phyloP scores from a whole-genome alignment of 2,888 invertebrate species.

The Acleris literana region DNA sequence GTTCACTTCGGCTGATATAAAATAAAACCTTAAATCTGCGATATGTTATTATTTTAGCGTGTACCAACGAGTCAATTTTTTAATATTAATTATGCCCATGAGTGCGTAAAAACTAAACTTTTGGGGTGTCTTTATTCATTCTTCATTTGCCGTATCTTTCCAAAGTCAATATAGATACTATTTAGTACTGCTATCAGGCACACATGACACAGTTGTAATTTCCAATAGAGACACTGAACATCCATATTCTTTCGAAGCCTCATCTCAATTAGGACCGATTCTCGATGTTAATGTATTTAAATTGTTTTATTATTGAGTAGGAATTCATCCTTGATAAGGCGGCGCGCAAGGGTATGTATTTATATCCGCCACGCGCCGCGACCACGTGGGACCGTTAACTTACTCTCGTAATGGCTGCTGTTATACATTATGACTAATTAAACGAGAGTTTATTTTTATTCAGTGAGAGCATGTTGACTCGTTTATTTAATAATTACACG shows the following conservation, averaged over 20 bases:
- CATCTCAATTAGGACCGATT: conserved; percentile 12
- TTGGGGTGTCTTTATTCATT: no score
- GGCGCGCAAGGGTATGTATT: conserved; percentile 22
- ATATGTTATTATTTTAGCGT: no score
- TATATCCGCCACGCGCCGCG: conserved; percentile 23
- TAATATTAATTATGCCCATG: no score
- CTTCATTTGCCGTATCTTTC: no score
- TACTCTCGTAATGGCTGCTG: not conserved
- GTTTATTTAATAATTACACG: not conserved
- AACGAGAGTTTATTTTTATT: conserved; percentile 2
- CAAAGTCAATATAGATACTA: no score
- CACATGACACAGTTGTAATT: no score
- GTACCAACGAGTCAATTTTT: no score
- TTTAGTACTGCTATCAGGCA: no score
- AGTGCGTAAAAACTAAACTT: no score
- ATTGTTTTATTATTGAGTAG: conserved; percentile 36
- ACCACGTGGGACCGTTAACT: conserved; percentile 26
- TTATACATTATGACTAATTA: conserved; percentile 9
- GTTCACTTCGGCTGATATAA: no score
- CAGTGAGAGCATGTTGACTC: not conserved
- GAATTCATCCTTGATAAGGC: conserved; percentile 35
- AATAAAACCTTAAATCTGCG: no score
- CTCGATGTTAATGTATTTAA: conserved; percentile 31
- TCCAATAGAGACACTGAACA: no score
- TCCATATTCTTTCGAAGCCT: not conserved